Evolutionary conservation across 2,797 vertebrate genomes (phyloP).

Genomic region (Hydrophis major): DNA sequence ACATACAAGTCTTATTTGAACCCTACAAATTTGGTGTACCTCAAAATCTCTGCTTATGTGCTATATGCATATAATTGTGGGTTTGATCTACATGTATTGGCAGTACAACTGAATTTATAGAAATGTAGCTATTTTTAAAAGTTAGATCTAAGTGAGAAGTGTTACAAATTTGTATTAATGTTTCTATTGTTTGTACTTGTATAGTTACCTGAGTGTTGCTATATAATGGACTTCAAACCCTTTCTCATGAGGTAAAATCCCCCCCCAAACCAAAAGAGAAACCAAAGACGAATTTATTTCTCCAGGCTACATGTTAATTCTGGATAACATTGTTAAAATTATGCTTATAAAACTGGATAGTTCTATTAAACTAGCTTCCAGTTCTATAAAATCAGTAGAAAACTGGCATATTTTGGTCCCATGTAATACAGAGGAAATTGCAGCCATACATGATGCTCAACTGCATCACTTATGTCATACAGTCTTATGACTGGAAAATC

Average conservation of each 20-base stretch:
- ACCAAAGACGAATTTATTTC: not conserved
- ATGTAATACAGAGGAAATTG: not conserved
- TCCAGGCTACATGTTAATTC: not conserved
- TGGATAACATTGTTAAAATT: not conserved
- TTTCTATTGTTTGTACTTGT: not conserved
- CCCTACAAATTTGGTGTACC: not conserved
- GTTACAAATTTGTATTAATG: not conserved
- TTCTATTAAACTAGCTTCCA: not conserved
- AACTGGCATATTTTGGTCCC: not conserved
- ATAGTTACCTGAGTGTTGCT: not conserved
- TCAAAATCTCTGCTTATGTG: not conserved
- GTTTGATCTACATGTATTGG: not conserved
- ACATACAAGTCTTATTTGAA: not conserved
- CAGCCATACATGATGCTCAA: not conserved
- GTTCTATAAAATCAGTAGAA: not conserved
- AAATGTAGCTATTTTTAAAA: not conserved
- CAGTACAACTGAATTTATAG: not conserved
- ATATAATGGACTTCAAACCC: not conserved
- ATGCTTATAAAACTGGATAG: not conserved
- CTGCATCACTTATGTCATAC: not conserved
- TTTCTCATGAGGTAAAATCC: not conserved
- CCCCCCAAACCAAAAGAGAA: not conserved
- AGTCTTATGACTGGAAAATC: not conserved
- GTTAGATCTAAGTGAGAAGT: not conserved
- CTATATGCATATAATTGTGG: not conserved